phyloP scores from a whole-genome alignment of 2,888 invertebrate species.

The Ectropis crepuscularia region DNA sequence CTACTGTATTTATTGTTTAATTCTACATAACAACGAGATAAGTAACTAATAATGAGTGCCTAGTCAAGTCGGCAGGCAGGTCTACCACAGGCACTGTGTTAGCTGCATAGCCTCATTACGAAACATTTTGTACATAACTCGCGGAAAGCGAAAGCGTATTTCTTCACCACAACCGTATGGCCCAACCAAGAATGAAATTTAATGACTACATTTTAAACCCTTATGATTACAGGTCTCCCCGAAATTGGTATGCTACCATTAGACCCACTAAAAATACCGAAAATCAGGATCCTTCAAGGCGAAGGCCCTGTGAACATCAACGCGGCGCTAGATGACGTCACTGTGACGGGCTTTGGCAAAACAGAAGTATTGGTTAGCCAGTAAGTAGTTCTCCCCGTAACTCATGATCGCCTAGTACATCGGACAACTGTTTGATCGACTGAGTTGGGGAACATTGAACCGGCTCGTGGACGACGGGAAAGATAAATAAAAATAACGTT shows the following conservation, averaged over 20 bases:
- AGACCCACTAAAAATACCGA: conserved; percentile 87
- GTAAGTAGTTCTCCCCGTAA: conserved; percentile 68
- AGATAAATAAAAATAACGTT: no score
- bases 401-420: conserved; percentile 63
- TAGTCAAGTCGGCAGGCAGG: conserved; percentile 49
- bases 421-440: conserved; percentile 72
- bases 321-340: conserved; percentile 87
- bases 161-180: conserved; percentile 73
- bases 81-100: conserved; percentile 63
- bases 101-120: conserved; percentile 79
- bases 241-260: conserved; percentile 86
- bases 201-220: conserved; percentile 26
- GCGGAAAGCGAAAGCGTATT: conserved; percentile 83
- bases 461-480: background rate
- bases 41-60: background rate
- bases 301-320: conserved; percentile 89
- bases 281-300: conserved; percentile 88
- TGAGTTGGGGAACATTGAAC: conserved; percentile 56
- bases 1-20: no score
- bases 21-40: background rate
- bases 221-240: conserved; percentile 71
- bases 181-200: conserved; percentile 52
- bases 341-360: conserved; percentile 86
- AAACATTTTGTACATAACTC: conserved; percentile 78
- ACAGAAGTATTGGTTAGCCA: conserved; percentile 86